Evolutionary conservation across 2,888 invertebrate species (phyloP).

Genomic region (Parochlus steinenii): DNA sequence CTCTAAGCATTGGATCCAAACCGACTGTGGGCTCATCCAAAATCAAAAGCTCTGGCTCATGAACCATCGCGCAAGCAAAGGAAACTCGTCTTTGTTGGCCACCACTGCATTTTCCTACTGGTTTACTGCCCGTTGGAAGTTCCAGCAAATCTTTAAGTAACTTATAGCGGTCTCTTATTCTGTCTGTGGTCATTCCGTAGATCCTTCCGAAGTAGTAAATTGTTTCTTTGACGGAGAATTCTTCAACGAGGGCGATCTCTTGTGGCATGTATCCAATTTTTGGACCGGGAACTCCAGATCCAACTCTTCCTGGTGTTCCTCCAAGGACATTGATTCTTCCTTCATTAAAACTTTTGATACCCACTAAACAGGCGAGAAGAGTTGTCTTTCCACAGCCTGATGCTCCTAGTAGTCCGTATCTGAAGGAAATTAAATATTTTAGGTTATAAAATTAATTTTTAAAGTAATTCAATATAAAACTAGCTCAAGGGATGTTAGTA

Average conservation of each 20-base stretch:
- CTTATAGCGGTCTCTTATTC: slow-evolving; percentile 46
- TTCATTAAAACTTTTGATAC: slow-evolving; percentile 50
- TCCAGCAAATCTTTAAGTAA: slow-evolving; percentile 57
- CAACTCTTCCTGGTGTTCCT: slow-evolving; percentile 45
- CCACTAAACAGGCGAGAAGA: slow-evolving; percentile 67
- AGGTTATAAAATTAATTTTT: too few relatives aligned
- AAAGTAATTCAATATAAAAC: too few relatives aligned
- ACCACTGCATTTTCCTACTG: slow-evolving; percentile 61
- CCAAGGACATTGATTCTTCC: slow-evolving; percentile 65
- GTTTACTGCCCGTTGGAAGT: slow-evolving; percentile 48
- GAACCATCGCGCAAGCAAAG: slow-evolving; percentile 73
- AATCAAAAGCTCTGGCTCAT: slow-evolving; percentile 74
- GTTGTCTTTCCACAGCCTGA: slow-evolving; percentile 89
- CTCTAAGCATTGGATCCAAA: slow-evolving; percentile 72
- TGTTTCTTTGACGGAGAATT: slow-evolving; percentile 69
- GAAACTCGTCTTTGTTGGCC: slow-evolving; percentile 84
- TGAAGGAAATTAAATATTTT: too few relatives aligned
- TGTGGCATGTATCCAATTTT: slow-evolving; percentile 83
- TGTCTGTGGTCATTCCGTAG: slow-evolving; percentile 51
- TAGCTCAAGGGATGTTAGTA: too few relatives aligned
- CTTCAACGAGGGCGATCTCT: slow-evolving; percentile 62
- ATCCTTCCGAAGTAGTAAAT: slow-evolving; percentile 76
- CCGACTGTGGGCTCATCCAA: slow-evolving; percentile 92
- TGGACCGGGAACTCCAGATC: slow-evolving; percentile 50
- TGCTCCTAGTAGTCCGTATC: slow-evolving; percentile 75